Base-by-base conservation (phyloP, 2,113 vertebrate genomes). In the Bambusicola thoracicus region DNA sequence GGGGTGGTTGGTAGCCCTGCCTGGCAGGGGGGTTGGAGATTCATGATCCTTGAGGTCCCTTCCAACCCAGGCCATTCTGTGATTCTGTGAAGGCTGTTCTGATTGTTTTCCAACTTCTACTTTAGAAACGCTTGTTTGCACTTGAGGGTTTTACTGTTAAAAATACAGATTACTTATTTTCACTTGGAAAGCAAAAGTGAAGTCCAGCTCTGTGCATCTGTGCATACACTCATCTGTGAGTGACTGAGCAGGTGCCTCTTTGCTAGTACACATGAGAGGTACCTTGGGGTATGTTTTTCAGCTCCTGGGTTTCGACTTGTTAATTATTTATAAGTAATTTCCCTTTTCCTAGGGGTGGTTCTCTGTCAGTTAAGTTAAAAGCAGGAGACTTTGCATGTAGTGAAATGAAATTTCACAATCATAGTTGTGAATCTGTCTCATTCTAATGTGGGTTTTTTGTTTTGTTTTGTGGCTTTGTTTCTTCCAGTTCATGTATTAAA, bases 321-420 rank as follows among this genome's bases (percentile, higher is more conserved):
- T 67, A 78, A 84, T 93, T 86, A 89, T 89, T 95, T 81, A 78
- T 46, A 70, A 68, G 67, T 49, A 56, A 59, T 10, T 38, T 74
- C 74, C 91, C 68, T 43, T 84, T 81, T 76, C 30, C 29, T 84
- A 24, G 32, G n/a, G 38, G 43, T 76, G 63, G 36, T 85, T 85
- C 53, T 66, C 3, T 82, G 63, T 82, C 53, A 66, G 20, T 63
- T 8, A 43, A 81, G 25, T 61, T 53, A 43, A 55, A n/a, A 66
- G n/a, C 36, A 80, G 87, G 67, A 89, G 63, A 73, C 30, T 12
- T 22, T 80, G 43, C 22, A 12, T 36, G 6, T 22, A 72, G 19
- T 34, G 58, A 59, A 91, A 61, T 55, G 59, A 59, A 56, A 84
- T 32, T 36, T 82, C 40, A 7, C 18, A 29, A 56, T 66, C 16